Percentiles rank a stretch among this genome's conserved stretches.
phyloP scores from a whole-genome alignment of 2,888 invertebrate genomes.

The Encarsia formosa region DNA sequence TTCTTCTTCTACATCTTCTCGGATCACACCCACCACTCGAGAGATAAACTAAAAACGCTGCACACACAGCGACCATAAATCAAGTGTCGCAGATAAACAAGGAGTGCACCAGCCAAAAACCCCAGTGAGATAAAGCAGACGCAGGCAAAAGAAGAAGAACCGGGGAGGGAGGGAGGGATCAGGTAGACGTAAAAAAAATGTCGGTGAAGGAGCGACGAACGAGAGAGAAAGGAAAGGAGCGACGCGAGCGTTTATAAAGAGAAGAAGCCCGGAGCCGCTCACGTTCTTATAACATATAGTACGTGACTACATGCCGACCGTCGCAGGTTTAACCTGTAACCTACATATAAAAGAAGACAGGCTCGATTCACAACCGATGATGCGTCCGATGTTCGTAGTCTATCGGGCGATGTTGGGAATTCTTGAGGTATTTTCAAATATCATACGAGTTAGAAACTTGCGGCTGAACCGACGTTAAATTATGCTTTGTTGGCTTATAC shows the following conservation, averaged over 20 bases:
- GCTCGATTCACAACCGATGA: not conserved
- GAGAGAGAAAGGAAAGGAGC: constrained; percentile 14
- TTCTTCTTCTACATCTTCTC: too few relatives aligned
- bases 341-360: not conserved
- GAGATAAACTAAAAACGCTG: too few relatives aligned
- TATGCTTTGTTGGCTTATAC: too few relatives aligned
- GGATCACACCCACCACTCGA: too few relatives aligned
- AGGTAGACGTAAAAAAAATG: constrained; percentile 14
- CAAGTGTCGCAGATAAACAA: constrained; percentile 2
- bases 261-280: too few relatives aligned
- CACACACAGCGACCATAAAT: constrained; percentile 1
- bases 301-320: not conserved
- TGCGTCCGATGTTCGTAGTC: not conserved
- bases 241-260: not conserved
- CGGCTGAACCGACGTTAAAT: too few relatives aligned
- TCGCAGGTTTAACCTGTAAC: not conserved
- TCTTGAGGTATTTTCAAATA: too few relatives aligned
- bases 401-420: too few relatives aligned
- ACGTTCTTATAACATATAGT: too few relatives aligned
- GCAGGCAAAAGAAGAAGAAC: not conserved
- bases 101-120: not conserved
- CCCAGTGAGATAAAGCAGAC: constrained; percentile 4
- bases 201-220: constrained; percentile 12
- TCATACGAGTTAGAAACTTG: too few relatives aligned
- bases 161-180: not conserved